Evolutionary conservation across 2,888 invertebrate genomes (phyloP), one percentile per base, ranked within the genome.

Genomic region (Xanthostigma xanthostigma): DNA sequence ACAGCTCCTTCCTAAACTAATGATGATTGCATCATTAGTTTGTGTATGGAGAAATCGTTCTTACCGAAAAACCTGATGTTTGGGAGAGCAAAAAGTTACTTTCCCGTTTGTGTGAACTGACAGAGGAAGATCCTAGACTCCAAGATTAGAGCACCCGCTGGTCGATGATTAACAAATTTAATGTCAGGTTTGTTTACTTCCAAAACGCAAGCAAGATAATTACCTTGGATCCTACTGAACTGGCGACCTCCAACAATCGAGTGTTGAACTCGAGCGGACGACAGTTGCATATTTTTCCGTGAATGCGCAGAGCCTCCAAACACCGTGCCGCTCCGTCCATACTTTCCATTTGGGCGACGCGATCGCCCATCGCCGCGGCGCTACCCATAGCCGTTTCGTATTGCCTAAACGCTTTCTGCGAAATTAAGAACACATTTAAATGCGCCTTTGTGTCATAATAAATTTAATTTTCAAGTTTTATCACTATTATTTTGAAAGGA

Each of bases 261-360:
- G 87, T 87, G 65, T 90, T 89, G 64, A 89, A 89, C 64, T 89
- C 89, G 51, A 89, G 65, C 1, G 89, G 89, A 50, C 88, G 74
- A 63, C 89, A 90, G 66, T 89, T 88, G 66, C 89, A 89, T 58
- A 90, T 89, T 62, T 87, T 81, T 59, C 84, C 85, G 60, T 89
- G 84, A 8, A 83, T 65, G 54, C 86, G 69, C 35, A 89, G 65
- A 0, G 83, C 83, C 60, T 88, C 88, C 37, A 88, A 67, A 57
- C 88, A 89, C 42, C 86, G 70, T 0, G 88, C 89, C 0, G 85
- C 87, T 1, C 88, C 89, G 58, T 89, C 89, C 87, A 89, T 88
- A 0, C 88, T 88, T 59, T 89, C 87, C 87, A 90, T 88, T 63
- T 89, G 89, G 9, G 87, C 85, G 52, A 89, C 75, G 0, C 88